Conservation (phyloP, 2,888 invertebrate species). For the Andrena chrysosceles region DNA sequence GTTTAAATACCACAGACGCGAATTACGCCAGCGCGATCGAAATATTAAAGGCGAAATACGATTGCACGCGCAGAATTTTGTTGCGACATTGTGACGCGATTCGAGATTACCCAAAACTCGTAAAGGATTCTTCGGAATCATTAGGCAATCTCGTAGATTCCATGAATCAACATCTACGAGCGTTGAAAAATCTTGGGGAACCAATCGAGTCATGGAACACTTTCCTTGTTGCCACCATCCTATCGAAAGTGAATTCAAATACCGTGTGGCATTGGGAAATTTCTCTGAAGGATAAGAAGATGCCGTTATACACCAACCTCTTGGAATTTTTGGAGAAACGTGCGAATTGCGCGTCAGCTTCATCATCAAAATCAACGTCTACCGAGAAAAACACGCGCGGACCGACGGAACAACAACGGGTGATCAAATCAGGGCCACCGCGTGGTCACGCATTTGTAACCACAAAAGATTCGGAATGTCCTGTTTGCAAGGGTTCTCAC, state of each 20-base stretch:
- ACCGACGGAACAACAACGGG: not conserved
- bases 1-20: not conserved
- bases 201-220: not conserved
- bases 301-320: not conserved
- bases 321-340: constrained; percentile 7
- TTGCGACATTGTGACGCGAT: constrained; percentile 10
- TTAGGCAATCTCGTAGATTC: constrained; percentile 5
- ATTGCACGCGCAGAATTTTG: not conserved
- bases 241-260: not conserved
- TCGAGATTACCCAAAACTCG: not conserved
- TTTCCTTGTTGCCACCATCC: not conserved
- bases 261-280: constrained; percentile 19
- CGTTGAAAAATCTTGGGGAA: not conserved
- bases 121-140: not conserved
- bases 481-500: not conserved
- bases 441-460: no score
- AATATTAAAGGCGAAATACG: not conserved
- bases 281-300: not conserved
- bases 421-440: no score
- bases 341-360: not conserved
- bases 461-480: not conserved
- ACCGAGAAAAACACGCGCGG: not conserved
- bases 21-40: constrained; percentile 12
- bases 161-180: constrained; percentile 10
- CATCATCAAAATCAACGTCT: not conserved